phyloP scores from a whole-genome alignment of 2,888 invertebrate genomes.

The Yponomeuta evonymella region DNA sequence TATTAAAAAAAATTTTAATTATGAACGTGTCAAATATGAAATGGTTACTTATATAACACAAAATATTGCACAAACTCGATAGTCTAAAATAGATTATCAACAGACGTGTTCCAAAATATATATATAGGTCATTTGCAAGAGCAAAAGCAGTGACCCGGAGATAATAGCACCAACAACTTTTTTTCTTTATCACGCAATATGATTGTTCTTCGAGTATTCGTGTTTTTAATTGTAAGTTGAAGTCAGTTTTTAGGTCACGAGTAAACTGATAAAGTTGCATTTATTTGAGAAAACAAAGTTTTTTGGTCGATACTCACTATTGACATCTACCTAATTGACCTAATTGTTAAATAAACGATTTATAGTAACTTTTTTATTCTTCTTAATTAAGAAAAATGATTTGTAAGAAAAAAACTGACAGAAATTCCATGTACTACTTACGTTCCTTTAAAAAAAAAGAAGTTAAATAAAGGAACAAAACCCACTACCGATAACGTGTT shows the following conservation, averaged over 20 bases:
- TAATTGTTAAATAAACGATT: neutral
- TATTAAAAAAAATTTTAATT: too few species aligned
- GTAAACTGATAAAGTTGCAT: conserved; percentile 36
- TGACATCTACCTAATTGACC: neutral
- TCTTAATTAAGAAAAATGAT: too few species aligned
- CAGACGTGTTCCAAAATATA: neutral
- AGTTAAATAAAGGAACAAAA: too few species aligned
- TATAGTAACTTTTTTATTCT: too few species aligned
- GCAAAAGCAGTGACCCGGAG: conserved; percentile 47
- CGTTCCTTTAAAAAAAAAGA: too few species aligned
- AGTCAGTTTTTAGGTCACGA: conserved; percentile 46
- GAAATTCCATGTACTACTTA: too few species aligned
- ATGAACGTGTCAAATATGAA: neutral
- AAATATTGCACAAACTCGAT: neutral
- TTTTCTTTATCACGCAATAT: conserved; percentile 38
- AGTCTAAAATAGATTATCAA: neutral
- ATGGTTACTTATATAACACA: neutral
- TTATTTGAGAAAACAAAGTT: neutral
- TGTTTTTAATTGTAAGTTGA: conserved; percentile 45
- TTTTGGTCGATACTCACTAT: neutral
- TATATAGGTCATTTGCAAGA: conserved; percentile 45
- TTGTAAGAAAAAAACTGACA: too few species aligned
- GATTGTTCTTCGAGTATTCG: conserved; percentile 59
- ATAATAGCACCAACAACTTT: conserved; percentile 42
- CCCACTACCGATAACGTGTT: neutral